These are phyloP conservation scores for Napeogenes sylphis DNA, from an alignment of 2,888 invertebrate species.

Conservation along the genomic window DNA sequence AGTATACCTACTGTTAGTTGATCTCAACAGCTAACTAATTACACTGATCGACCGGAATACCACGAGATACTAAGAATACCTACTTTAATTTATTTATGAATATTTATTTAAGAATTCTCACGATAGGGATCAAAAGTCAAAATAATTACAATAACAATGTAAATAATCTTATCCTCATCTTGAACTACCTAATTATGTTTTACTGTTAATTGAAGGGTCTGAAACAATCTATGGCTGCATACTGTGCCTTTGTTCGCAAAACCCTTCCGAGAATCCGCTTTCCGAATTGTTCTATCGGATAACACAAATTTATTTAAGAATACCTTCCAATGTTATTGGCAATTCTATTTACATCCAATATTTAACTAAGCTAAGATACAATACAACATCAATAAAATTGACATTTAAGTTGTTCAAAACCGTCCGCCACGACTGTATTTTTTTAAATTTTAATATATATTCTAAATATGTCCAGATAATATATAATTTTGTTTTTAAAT, in stretches of 20 bases:
- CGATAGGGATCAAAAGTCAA: no score
- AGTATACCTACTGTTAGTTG: no score
- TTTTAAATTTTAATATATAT: no score
- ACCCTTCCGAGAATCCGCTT: conserved; percentile 18
- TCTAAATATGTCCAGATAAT: no score
- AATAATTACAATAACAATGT: no score
- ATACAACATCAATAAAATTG: background rate
- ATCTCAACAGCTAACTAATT: no score
- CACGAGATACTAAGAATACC: no score
- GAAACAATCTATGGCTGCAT: conserved; percentile 22
- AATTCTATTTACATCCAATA: background rate
- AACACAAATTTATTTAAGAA: conserved; percentile 19
- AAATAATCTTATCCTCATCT: background rate
- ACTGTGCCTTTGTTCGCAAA: conserved; percentile 24
- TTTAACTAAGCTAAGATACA: background rate
- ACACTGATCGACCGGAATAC: no score
- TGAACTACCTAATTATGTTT: conserved; percentile 2
- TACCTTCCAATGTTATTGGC: conserved; percentile 14
- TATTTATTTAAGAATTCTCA: no score
- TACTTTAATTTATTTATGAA: no score
- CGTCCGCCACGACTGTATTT: no score
- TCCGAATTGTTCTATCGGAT: conserved; percentile 15
- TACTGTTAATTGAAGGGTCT: conserved; percentile 23
- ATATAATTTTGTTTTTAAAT: no score
- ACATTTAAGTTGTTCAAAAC: background rate